These are phyloP conservation scores for Trachymyrmex septentrionalis DNA, from an alignment of 1,140 invertebrate species.

Conservation along the genomic window DNA sequence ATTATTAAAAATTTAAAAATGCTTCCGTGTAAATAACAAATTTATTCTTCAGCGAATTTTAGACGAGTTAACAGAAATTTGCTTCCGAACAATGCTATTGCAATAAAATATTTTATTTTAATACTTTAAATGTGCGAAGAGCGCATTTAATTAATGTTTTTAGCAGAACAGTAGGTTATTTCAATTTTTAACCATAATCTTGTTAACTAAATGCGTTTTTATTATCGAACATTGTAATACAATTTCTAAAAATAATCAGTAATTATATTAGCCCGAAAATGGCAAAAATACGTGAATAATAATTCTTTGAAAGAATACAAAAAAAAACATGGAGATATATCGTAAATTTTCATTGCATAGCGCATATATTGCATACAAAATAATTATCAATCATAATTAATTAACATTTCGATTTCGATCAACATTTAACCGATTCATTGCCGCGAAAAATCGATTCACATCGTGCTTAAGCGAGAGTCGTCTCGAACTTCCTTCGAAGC, in stretches of 20 bases:
- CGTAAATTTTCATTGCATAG: neutral
- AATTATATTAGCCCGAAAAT: neutral
- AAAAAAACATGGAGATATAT: neutral
- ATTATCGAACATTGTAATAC: neutral
- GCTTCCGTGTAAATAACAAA: neutral
- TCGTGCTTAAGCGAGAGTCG: neutral
- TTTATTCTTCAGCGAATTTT: neutral
- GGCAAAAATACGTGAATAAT: neutral
- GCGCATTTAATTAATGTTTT: neutral
- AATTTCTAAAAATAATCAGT: neutral
- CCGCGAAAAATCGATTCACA: neutral
- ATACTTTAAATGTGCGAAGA: neutral
- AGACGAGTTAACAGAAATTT: neutral
- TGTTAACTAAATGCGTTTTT: neutral
- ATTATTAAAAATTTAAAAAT: neutral
- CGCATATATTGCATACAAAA: neutral
- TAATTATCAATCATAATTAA: conserved; percentile 12
- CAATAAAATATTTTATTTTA: neutral
- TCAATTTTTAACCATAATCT: neutral
- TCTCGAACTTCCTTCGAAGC: conserved; percentile 20
- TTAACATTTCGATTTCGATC: conserved; percentile 4
- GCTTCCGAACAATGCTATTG: neutral
- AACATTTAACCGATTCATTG: conserved; percentile 7
- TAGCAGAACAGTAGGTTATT: neutral
- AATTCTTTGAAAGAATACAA: neutral